Percentiles rank a stretch among this genome's conserved stretches.
These are phyloP conservation scores for Anolis sagrei DNA, from an alignment of 2,113 vertebrate species.

Conservation along the genomic window DNA sequence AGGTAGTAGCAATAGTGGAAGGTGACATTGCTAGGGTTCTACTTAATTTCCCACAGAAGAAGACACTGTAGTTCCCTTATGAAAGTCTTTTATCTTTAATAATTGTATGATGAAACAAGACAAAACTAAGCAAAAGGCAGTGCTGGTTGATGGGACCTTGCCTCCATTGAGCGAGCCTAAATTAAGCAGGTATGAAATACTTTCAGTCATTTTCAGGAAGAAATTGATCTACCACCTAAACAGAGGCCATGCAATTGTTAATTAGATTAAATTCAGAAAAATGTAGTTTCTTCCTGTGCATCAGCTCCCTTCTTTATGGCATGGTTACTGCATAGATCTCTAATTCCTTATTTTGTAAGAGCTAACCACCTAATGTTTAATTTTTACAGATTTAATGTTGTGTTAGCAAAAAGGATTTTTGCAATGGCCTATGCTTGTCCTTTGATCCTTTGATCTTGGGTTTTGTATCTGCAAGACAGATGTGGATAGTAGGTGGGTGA, in stretches of 20 bases:
- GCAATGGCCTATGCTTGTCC: background rate
- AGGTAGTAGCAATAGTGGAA: too few relatives aligned
- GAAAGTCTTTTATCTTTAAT: too few relatives aligned
- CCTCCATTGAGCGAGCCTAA: too few relatives aligned
- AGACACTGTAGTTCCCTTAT: too few relatives aligned
- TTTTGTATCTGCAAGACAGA: slow-evolving; percentile 19
- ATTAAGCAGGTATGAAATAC: too few relatives aligned
- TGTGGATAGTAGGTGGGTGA: background rate
- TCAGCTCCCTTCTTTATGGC: background rate
- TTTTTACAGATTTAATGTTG: background rate
- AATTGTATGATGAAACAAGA: too few relatives aligned
- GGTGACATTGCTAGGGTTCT: too few relatives aligned
- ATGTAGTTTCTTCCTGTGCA: background rate
- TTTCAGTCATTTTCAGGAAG: too few relatives aligned
- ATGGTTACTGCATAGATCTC: background rate
- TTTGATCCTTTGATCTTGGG: slow-evolving; percentile 13
- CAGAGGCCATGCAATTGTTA: background rate
- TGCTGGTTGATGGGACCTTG: too few relatives aligned
- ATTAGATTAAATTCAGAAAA: background rate
- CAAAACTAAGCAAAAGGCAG: too few relatives aligned
- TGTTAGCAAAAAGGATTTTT: background rate
- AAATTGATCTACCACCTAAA: too few relatives aligned
- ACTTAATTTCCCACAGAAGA: too few relatives aligned
- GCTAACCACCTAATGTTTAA: background rate
- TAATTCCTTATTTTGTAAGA: background rate